phyloP scores from a whole-genome alignment of 2,113 vertebrate genomes.

The Etheostoma spectabile region DNA sequence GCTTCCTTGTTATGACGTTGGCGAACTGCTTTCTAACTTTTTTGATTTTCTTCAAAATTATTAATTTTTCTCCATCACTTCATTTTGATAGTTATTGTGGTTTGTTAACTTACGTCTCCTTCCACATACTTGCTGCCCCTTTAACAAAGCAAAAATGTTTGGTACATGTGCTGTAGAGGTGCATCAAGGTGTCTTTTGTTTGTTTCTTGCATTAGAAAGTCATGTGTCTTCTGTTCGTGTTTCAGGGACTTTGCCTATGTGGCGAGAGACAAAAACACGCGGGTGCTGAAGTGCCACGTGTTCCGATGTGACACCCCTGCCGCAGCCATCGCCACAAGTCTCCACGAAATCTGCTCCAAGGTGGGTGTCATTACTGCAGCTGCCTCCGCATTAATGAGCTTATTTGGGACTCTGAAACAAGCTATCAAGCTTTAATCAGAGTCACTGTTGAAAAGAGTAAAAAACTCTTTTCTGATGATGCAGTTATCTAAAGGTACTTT shows the following conservation, averaged over 20 bases:
- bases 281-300: slow-evolving; percentile 98
- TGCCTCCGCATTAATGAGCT: slow-evolving; percentile 7
- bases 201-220: background rate
- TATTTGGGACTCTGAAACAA: slow-evolving; percentile 38
- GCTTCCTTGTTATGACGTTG: background rate
- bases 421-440: slow-evolving; percentile 29
- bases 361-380: slow-evolving; percentile 71
- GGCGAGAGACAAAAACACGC: slow-evolving; percentile 96
- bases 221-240: slow-evolving; percentile 6
- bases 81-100: background rate
- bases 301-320: slow-evolving; percentile 98
- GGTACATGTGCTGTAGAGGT: background rate
- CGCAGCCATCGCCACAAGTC: slow-evolving; percentile 95
- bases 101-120: background rate
- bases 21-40: background rate
- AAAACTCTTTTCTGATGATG: slow-evolving; percentile 2
- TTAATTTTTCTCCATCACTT: background rate
- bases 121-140: slow-evolving; percentile 9
- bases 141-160: slow-evolving; percentile 17
- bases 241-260: slow-evolving; percentile 97
- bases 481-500: background rate
- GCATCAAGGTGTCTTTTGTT: background rate
- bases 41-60: background rate
- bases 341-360: slow-evolving; percentile 98
- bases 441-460: background rate